A percentile compares a stretch with the other conserved stretches of the same genome.
Evolutionary conservation across 2,113 vertebrate species (phyloP).

Genomic region (Mus spicilegus): DNA sequence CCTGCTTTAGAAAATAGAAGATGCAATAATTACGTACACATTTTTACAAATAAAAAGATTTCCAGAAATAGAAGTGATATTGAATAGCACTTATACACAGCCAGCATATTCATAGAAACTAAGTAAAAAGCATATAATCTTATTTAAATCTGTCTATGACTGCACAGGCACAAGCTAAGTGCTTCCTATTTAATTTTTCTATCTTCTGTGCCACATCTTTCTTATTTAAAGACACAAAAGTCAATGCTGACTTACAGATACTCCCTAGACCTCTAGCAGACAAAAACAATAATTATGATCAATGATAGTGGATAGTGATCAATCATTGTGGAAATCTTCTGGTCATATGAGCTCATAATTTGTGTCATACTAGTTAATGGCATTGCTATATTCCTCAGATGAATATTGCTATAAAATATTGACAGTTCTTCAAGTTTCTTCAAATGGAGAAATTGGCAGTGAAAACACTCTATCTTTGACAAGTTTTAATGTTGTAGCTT

Average conservation of each 20-base stretch:
- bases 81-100: background rate
- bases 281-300: background rate
- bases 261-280: too few species aligned
- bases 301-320: background rate
- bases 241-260: background rate
- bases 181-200: background rate
- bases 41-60: background rate
- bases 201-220: background rate
- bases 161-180: background rate
- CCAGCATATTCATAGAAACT: background rate
- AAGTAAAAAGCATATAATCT: background rate
- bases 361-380: background rate
- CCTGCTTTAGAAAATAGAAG: background rate
- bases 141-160: background rate
- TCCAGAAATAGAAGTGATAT: background rate
- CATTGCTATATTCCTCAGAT: background rate
- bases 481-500: background rate
- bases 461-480: background rate
- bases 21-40: background rate
- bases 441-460: background rate
- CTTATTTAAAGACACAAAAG: background rate
- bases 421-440: background rate
- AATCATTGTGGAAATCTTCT: background rate
- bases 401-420: background rate
- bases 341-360: background rate